Evolutionary conservation across 2,888 invertebrate genomes (phyloP), one percentile per base, ranked within the genome.

Genomic region (Physocephala rufipes): DNA sequence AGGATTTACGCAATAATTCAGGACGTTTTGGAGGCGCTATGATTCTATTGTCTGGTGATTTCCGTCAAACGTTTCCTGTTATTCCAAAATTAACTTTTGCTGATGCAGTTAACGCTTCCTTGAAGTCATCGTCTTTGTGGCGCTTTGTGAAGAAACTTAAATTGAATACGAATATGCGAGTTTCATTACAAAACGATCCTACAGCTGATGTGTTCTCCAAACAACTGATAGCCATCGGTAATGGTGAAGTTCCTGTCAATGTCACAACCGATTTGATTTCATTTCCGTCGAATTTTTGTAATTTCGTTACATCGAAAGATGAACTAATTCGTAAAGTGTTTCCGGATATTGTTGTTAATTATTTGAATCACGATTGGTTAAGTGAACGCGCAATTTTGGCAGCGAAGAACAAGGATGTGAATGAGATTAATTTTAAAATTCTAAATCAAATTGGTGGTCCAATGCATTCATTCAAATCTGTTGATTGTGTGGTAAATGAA

Each of bases 191-290:
- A 65, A 65, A 65, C 28, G 65, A 65, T 65, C 26, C 65, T 12
- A 51, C 65, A 65, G 65, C 65, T 51, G 64, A 47, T 64, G 26
- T 30, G 65, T 65, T 65, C 47, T 28, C 49, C 28, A 65, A 65
- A 65, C 64, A 64, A 64, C 49, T 74, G 64, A 49, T 73, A 51
- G 67, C 66, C 26, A 71, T 75, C 63, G 78, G 75, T 24, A 76
- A 80, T 76, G 75, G 79, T 19, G 70, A 74, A 74, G 58, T 80
- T 51, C 72, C 76, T 62, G 72, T 77, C 53, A 74, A 77, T 58
- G 69, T 66, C 47, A 36, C 66, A 36, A 77, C 65, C 24, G 72
- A 76, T 71, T 74, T 71, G 45, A 79, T 78, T 70, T 74, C 74
- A 67, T 78, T 79, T 73, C 75, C 36, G 19, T 5, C 28, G 9